Conservation (phyloP, 2,797 vertebrate genomes). For the Setipinna tenuifilis region DNA sequence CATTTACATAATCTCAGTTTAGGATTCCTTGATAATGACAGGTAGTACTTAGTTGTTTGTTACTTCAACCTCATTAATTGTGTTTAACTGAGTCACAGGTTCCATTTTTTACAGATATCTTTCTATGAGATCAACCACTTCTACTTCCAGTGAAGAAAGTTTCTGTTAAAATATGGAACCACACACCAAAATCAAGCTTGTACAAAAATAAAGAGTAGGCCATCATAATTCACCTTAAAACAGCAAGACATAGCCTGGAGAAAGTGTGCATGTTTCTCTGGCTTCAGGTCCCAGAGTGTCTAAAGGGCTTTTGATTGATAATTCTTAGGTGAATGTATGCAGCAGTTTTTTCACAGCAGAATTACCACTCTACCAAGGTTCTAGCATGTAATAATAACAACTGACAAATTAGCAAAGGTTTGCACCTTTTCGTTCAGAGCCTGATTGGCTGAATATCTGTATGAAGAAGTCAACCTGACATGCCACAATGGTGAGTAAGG, state of each 20-base stretch:
- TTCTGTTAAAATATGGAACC: slow-evolving; percentile 41
- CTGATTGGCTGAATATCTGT: neutral
- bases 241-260: slow-evolving; percentile 45
- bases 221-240: slow-evolving; percentile 54
- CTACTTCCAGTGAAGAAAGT: slow-evolving; percentile 30
- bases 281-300: slow-evolving; percentile 34
- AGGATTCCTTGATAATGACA: neutral
- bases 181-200: slow-evolving; percentile 34
- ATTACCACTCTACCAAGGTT: neutral
- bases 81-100: neutral
- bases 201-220: slow-evolving; percentile 43
- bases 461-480: neutral
- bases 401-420: neutral
- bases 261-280: slow-evolving; percentile 29
- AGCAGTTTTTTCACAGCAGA: neutral
- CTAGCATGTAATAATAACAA: neutral
- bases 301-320: slow-evolving; percentile 46
- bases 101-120: neutral
- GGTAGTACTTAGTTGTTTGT: neutral
- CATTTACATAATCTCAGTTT: neutral
- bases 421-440: neutral
- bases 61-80: too few relatives aligned
- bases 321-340: slow-evolving; percentile 41
- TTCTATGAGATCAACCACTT: neutral
- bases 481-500: neutral